Conservation (phyloP, 2,113 vertebrate genomes). For the Crotalus horridus region DNA sequence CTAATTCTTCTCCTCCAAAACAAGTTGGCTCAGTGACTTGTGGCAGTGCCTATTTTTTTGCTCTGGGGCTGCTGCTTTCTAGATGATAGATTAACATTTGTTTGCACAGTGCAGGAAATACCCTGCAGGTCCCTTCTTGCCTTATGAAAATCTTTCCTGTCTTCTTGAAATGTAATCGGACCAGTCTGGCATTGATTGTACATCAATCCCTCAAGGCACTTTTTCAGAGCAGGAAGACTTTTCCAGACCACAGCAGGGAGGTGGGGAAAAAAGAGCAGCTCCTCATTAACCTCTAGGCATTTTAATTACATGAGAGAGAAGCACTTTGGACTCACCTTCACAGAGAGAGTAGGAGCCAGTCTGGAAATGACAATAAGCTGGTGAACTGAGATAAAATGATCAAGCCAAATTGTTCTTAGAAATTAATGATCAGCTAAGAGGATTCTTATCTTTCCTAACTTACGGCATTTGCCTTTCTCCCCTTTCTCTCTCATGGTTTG, state of each 20-base stretch:
- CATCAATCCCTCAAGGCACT: not conserved
- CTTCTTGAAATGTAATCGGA: not conserved
- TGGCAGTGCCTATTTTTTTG: not conserved
- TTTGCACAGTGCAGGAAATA: not conserved
- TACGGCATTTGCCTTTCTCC: not conserved
- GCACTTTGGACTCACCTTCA: not conserved
- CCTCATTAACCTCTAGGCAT: not conserved
- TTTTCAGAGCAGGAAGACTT: not conserved
- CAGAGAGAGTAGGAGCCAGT: conserved; percentile 13
- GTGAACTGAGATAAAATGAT: conserved; percentile 7
- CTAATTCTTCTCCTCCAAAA: not conserved
- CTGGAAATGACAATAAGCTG: not conserved
- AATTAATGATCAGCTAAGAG: conserved; percentile 29
- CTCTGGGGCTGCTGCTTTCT: not conserved
- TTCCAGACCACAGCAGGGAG: not conserved
- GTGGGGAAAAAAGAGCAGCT: no score
- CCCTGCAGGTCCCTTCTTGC: not conserved
- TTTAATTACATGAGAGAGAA: conserved; percentile 5
- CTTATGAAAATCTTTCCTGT: not conserved
- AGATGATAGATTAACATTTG: not conserved
- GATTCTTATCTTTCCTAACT: conserved; percentile 3
- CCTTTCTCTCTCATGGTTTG: not conserved
- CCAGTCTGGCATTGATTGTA: not conserved
- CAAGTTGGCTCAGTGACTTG: not conserved
- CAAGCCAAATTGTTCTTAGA: conserved; percentile 26